A percentile compares a stretch with the other conserved stretches of the same genome.
These are phyloP conservation scores for Cololabis saira DNA, from an alignment of 2,113 vertebrate genomes.

Conservation along the genomic window DNA sequence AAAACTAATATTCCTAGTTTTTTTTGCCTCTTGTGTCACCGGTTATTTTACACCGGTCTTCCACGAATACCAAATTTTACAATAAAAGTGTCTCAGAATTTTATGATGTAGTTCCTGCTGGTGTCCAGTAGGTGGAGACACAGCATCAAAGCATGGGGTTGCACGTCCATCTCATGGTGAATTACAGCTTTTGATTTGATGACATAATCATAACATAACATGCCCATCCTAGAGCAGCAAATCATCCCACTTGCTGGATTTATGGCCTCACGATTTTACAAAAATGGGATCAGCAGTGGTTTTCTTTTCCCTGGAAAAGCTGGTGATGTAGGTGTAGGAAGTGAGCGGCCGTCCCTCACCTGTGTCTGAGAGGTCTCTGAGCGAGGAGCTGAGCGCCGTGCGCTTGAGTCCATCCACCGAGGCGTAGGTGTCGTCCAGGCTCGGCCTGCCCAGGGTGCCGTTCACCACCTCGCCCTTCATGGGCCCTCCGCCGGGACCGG, in stretches of 20 bases:
- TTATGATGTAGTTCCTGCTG: background rate
- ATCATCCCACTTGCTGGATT: background rate
- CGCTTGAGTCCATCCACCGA: constrained; percentile 91
- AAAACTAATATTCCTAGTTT: no score
- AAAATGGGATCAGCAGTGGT: background rate
- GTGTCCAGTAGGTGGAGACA: constrained; percentile 39
- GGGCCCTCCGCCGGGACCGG: constrained; percentile 25
- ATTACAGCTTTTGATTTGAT: no score
- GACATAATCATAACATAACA: constrained; percentile 36
- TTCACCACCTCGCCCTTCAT: constrained; percentile 86
- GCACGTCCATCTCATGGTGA: constrained; percentile 4
- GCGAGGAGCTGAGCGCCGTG: constrained; percentile 90
- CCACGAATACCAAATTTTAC: no score
- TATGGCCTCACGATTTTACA: background rate
- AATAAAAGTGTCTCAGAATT: background rate
- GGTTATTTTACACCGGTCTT: no score
- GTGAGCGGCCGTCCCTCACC: constrained; percentile 74
- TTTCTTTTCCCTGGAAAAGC: no score
- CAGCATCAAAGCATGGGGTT: background rate
- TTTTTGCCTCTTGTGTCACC: no score
- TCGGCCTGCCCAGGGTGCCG: constrained; percentile 86
- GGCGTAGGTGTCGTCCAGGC: constrained; percentile 90
- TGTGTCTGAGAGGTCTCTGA: constrained; percentile 91
- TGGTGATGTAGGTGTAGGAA: no score
- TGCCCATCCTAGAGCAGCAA: constrained; percentile 27